A percentile compares a stretch with the other conserved stretches of the same genome.
These are phyloP conservation scores for Epizoanthus stellaris DNA, from an alignment of 92 coral and sea anemone species.

Conservation along the genomic window DNA sequence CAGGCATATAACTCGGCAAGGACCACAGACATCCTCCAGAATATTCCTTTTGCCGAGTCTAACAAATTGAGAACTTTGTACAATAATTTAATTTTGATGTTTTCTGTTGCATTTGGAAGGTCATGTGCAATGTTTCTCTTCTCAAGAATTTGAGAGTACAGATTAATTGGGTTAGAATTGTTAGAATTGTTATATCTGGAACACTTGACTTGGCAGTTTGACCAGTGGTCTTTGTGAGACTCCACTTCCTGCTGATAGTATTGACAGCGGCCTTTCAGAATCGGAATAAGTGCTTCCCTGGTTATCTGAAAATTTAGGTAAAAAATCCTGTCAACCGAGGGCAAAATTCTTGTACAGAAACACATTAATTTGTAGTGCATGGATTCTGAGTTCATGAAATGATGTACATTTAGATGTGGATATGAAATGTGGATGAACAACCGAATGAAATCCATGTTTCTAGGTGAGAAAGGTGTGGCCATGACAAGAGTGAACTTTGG, in stretches of 20 bases:
- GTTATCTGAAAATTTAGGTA: constrained; percentile 35
- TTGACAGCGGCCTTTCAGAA: constrained; percentile 40
- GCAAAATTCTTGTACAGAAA: neutral
- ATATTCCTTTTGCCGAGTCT: neutral
- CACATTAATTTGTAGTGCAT: too few relatives aligned
- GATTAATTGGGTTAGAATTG: constrained; percentile 2
- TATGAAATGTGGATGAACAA: too few relatives aligned
- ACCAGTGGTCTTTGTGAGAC: constrained; percentile 42
- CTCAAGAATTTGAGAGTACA: neutral
- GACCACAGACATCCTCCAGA: neutral
- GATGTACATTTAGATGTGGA: too few relatives aligned
- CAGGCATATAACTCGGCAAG: neutral
- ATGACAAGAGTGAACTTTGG: too few relatives aligned
- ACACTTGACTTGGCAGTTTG: neutral
- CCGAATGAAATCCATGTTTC: too few relatives aligned
- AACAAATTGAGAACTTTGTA: neutral
- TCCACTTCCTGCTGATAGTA: constrained; percentile 43
- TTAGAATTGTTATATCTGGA: constrained; percentile 25
- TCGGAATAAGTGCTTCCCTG: constrained; percentile 22
- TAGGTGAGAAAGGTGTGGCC: too few relatives aligned
- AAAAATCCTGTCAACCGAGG: neutral
- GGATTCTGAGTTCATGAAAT: too few relatives aligned
- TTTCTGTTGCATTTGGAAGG: neutral
- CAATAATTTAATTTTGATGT: neutral
- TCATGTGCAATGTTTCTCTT: neutral